Conservation (phyloP, 2,797 vertebrate species). For the Lophius americanus region DNA sequence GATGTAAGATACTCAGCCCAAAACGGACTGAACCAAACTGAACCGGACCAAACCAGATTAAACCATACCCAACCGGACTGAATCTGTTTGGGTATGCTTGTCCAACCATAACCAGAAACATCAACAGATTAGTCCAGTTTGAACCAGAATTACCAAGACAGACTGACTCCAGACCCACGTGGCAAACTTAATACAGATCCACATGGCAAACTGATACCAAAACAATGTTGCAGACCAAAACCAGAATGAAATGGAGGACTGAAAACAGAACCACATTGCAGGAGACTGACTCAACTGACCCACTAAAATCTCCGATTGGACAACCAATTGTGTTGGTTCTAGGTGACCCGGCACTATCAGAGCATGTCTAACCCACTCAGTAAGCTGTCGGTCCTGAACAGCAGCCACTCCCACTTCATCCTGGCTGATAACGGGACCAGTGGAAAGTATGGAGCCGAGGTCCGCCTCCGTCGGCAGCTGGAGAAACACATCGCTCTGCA, state of each 20-base stretch:
- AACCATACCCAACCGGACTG: background rate
- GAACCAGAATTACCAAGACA: background rate
- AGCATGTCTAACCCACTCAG: slow-evolving; percentile 96
- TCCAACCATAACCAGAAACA: too few relatives aligned
- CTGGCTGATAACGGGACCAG: slow-evolving; percentile 91
- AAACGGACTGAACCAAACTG: background rate
- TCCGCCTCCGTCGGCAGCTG: slow-evolving; percentile 89
- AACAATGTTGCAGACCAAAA: background rate
- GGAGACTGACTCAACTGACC: background rate
- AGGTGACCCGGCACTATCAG: slow-evolving; percentile 93
- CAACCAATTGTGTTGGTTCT: background rate
- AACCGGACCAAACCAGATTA: too few relatives aligned
- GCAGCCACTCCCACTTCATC: slow-evolving; percentile 95
- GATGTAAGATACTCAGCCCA: slow-evolving; percentile 84
- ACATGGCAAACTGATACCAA: background rate
- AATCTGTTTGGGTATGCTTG: too few relatives aligned
- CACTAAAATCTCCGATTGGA: background rate
- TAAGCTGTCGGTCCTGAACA: slow-evolving; percentile 92
- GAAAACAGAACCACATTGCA: too few relatives aligned
- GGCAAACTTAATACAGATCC: too few relatives aligned
- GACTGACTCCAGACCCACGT: background rate
- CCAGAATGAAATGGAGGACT: background rate
- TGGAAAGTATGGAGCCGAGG: slow-evolving; percentile 94
- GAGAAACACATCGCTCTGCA: slow-evolving; percentile 97
- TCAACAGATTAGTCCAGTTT: background rate